Percentiles rank a stretch among this genome's conserved stretches.
Conservation (phyloP, 2,888 invertebrate genomes). For the Drosophila picticornis region DNA sequence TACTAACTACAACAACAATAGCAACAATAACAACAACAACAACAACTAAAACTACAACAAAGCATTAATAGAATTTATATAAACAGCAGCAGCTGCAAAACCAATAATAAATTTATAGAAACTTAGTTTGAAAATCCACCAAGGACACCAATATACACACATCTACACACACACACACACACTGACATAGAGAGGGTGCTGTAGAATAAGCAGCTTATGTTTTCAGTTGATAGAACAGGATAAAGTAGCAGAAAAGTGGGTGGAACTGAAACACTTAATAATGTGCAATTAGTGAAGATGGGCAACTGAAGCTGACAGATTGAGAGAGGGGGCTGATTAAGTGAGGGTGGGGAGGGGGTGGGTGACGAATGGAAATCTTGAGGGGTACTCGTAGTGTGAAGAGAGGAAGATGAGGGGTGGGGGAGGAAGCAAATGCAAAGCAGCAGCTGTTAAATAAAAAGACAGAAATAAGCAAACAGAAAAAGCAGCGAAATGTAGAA, state of each 20-base stretch:
- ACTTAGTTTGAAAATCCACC: conserved; percentile 34
- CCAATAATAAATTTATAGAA: conserved; percentile 41
- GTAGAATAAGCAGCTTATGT: conserved; percentile 75
- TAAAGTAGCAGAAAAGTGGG: not conserved
- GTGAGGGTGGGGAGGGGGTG: no score
- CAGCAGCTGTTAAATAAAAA: conserved; percentile 15
- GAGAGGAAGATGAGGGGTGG: not conserved
- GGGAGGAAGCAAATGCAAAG: not conserved
- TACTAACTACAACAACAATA: conserved; percentile 55
- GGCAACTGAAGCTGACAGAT: conserved; percentile 1
- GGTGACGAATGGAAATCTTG: not conserved
- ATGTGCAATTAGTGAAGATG: conserved; percentile 71
- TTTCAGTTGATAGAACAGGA: conserved; percentile 44
- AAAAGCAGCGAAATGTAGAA: conserved; percentile 6
- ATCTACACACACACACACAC: conserved; percentile 20
- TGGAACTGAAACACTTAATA: conserved; percentile 61
- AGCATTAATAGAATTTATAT: conserved; percentile 66
- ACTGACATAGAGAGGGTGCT: conserved; percentile 34
- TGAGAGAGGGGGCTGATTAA: not conserved
- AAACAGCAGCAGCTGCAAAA: conserved; percentile 40
- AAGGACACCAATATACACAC: conserved; percentile 28
- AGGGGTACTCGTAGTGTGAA: not conserved
- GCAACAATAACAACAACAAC: conserved; percentile 55
- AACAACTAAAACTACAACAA: conserved; percentile 59
- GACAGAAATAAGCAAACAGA: conserved; percentile 3